Conservation (phyloP, 2,797 vertebrate genomes). For the Poecile montanus region DNA sequence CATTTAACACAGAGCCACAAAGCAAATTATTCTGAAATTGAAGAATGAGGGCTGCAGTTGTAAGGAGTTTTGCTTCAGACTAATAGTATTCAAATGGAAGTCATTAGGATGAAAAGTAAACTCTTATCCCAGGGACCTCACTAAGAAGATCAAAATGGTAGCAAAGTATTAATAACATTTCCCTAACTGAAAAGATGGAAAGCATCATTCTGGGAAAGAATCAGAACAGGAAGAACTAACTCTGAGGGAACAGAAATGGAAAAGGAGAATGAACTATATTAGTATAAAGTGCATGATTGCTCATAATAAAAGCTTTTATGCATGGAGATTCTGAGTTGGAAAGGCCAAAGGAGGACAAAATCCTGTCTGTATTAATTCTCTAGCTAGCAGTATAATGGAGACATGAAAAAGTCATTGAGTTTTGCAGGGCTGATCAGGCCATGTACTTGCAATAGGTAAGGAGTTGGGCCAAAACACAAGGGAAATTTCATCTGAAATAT, state of each 20-base stretch:
- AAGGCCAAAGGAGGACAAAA: background rate
- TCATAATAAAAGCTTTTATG: background rate
- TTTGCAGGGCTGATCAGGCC: background rate
- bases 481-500: background rate
- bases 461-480: background rate
- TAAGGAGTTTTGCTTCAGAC: background rate
- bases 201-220: background rate
- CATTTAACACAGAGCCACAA: background rate
- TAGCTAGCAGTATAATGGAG: background rate
- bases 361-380: background rate
- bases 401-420: background rate
- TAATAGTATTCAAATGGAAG: background rate
- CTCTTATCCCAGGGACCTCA: background rate
- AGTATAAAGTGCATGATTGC: background rate
- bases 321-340: background rate
- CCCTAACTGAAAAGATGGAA: background rate
- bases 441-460: background rate
- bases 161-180: background rate
- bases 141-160: background rate
- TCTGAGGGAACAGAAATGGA: background rate
- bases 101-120: background rate
- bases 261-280: background rate
- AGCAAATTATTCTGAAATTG: background rate
- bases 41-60: background rate
- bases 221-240: background rate